phyloP scores from a whole-genome alignment of 2,113 vertebrate species.

The Pristiophorus japonicus region DNA sequence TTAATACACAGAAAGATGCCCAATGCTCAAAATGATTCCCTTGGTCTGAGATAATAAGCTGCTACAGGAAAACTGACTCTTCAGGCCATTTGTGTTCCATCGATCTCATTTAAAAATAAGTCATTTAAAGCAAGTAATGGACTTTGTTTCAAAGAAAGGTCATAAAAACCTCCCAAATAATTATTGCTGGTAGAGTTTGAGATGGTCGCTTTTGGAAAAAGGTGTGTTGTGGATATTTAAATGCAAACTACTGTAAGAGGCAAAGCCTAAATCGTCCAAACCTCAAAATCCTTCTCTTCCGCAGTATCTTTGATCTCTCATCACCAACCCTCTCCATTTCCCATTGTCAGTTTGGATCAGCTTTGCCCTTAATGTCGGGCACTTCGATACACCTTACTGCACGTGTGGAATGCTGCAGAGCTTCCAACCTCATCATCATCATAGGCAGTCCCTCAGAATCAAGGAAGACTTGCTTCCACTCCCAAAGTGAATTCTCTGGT shows the following conservation, averaged over 20 bases:
- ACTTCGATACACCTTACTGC: neutral
- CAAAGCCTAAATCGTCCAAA: neutral
- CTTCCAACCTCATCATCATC: too few species aligned
- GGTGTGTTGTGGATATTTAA: neutral
- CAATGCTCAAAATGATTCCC: neutral
- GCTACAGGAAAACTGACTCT: neutral
- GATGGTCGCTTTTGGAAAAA: neutral
- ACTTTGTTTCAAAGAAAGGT: neutral
- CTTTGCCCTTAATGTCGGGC: neutral
- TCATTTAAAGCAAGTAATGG: neutral
- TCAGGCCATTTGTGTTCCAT: neutral
- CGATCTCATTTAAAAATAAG: neutral
- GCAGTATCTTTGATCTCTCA: neutral
- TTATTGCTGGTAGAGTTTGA: neutral
- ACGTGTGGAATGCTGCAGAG: neutral
- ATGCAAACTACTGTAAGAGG: neutral
- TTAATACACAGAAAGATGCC: slow-evolving; percentile 17
- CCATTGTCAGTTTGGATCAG: neutral
- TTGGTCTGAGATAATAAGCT: neutral
- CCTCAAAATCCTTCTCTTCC: neutral
- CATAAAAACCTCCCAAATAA: neutral
- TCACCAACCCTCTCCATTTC: neutral
- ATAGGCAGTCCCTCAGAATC: too few species aligned
- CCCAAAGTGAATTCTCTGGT: too few species aligned
- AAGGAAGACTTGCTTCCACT: too few species aligned